Evolutionary conservation across 1,140 invertebrate species (phyloP).

Genomic region (Caerostris extrusa): DNA sequence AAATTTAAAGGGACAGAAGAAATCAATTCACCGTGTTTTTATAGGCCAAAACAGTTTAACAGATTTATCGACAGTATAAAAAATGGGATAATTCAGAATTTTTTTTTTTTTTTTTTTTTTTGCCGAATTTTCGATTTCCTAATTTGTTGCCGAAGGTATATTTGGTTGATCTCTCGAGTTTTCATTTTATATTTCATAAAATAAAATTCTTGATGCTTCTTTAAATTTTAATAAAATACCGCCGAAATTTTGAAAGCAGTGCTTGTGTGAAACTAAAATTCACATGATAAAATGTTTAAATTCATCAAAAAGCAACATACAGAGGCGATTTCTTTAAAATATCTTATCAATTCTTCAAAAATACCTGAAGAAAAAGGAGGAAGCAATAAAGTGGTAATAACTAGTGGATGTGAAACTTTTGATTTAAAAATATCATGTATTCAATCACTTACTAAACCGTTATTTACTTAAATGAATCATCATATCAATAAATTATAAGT

Average conservation of each 20-base stretch:
- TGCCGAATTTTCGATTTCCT: neutral
- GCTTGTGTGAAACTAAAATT: no score
- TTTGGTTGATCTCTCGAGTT: neutral
- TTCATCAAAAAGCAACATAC: no score
- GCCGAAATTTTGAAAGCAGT: neutral
- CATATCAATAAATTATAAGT: no score
- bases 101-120: neutral
- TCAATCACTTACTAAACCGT: no score
- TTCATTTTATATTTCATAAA: neutral
- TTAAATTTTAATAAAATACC: neutral
- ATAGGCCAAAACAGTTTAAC: neutral
- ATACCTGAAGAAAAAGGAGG: no score
- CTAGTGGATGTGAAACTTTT: no score
- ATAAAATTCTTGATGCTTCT: neutral
- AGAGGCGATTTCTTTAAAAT: no score
- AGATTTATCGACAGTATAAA: slow-evolving; percentile 3
- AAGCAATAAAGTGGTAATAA: no score
- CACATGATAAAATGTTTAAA: no score
- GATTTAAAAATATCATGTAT: no score
- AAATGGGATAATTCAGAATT: neutral
- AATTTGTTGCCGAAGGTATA: neutral
- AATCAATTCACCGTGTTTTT: neutral
- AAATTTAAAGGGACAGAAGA: neutral
- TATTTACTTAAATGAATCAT: no score
- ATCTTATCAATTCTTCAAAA: no score